Percentiles rank a stretch among this genome's conserved stretches.
phyloP scores from a whole-genome alignment of 2,888 invertebrate genomes.

The Rutpela maculata region DNA sequence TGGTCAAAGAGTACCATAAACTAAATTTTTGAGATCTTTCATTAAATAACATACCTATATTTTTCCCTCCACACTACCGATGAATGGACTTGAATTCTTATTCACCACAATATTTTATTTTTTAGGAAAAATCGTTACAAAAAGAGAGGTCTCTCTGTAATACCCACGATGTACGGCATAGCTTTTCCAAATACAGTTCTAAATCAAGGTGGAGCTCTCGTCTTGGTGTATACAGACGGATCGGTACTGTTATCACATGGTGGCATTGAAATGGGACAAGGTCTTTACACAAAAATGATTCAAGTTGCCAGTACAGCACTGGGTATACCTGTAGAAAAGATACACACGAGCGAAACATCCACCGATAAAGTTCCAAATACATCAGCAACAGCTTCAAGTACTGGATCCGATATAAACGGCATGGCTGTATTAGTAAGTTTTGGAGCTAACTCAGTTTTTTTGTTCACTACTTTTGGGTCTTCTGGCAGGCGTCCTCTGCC shows the following conservation, averaged over 20 bases:
- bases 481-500: too few relatives aligned
- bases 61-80: too few relatives aligned
- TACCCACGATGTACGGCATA: constrained; percentile 91
- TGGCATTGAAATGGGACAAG: constrained; percentile 99
- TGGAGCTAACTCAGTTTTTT: too few relatives aligned
- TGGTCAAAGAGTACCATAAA: too few relatives aligned
- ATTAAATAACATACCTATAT: too few relatives aligned
- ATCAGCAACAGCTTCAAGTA: constrained; percentile 92
- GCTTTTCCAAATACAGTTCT: constrained; percentile 88
- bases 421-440: constrained; percentile 85
- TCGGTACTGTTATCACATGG: constrained; percentile 92
- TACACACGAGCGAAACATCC: constrained; percentile 88
- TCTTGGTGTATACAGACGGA: constrained; percentile 91
- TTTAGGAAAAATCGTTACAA: constrained; percentile 86
- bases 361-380: constrained; percentile 96
- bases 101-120: too few relatives aligned
- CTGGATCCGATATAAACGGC: constrained; percentile 92
- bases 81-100: too few relatives aligned
- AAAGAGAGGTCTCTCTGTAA: constrained; percentile 88
- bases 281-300: constrained; percentile 96
- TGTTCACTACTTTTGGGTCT: too few relatives aligned
- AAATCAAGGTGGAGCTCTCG: constrained; percentile 91
- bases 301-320: constrained; percentile 89
- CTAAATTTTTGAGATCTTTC: too few relatives aligned
- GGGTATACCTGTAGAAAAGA: constrained; percentile 82